Evolutionary conservation across 2,113 vertebrate genomes (phyloP), one percentile per base, ranked within the genome.

Genomic region (Desmodus rotundus): DNA sequence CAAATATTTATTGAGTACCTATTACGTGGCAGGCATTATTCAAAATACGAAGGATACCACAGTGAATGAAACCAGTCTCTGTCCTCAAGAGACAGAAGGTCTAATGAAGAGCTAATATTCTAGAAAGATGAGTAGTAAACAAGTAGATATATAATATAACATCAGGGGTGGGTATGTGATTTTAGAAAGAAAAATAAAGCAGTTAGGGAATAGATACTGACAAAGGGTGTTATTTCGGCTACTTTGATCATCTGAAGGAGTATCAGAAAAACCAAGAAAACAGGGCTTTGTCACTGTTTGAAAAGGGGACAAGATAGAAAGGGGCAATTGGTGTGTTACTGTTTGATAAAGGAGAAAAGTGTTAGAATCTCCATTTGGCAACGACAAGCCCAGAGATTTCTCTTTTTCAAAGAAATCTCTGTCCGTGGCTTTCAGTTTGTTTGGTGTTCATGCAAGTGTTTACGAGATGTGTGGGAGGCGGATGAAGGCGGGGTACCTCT

Each of bases 361-460:
- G 33, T 0, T 14, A 52, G 92, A 76, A 77, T 65, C 15, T 33
- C 52, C 65, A 0, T 70, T 81, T 73, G 72, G 36, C 45, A 43
- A 7, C 0, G 0, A 24, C 72, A 93, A 92, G 56, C 47, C n/a
- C 7, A 10, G 31, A 63, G 92, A 24, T 26, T 88, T 95, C 61
- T 92, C 61, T 81, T 83, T 95, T 20, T 94, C 87, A 96, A 92
- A 96, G 96, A 85, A 50, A 91, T 68, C 80, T 94, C 97, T 96
- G 74, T 87, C 68, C 1, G 1, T 20, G 2, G 16, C 38, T 5
- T 36, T 83, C 0, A 1, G 61, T 68, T 38, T 80, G 38, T 94
- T 78, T 77, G 96, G 65, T 96, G 80, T 95, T 90, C 0, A 0
- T 88, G 91, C 77, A 89, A 93, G 93, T 87, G 93, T 92, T 86